Evolutionary conservation across 2,888 invertebrate genomes (phyloP), one percentile per base, ranked within the genome.

Genomic region (Aleiodes testaceus): DNA sequence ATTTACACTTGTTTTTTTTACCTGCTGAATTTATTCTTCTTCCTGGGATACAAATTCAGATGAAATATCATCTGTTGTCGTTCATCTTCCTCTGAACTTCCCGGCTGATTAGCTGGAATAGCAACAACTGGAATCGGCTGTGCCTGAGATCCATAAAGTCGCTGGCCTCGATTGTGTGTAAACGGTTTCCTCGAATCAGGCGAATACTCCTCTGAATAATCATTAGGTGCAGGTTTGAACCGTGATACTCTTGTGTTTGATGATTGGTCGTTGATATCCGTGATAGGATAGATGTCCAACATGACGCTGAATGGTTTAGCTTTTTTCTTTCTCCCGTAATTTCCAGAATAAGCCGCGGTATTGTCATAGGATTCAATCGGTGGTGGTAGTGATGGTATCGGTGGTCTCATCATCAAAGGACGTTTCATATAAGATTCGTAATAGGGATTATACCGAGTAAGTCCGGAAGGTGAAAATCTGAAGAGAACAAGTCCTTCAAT

Each of bases 21-120:
- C 87, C 86, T 85, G 70, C 65, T 82, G 14, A 78, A 55, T 70
- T 80, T 84, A 42, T 75, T 83, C 73, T 89, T 90, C 71, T 88
- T 89, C 66, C 90, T 88, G 0, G 91, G 91, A 79, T 90, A 92
- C 7, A 93, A 85, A 85, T 93, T 92, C n/a, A 92, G 85, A 72
- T 92, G 92, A 4, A 93, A 89, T 78, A 92, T 88, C 88, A 92
- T 91, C 80, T 92, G 91, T 49, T 90, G 89, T n/a, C 87, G 83
- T 30, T 85, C 87, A 7, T 85, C 78, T 75, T 88, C 85, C 6
- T 78, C 78, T 16, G 80, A 80, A 1, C 74, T 74, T 68, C 53
- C 68, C 36, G 69, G 36, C 7, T 77, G 79, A 42, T 75, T 77
- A n/a, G 75, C 79, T 12, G 82, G 78, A 2, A 80, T 9, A 14